Evolutionary conservation across 2,888 invertebrate genomes (phyloP).

Genomic region (Parnassius apollo): DNA sequence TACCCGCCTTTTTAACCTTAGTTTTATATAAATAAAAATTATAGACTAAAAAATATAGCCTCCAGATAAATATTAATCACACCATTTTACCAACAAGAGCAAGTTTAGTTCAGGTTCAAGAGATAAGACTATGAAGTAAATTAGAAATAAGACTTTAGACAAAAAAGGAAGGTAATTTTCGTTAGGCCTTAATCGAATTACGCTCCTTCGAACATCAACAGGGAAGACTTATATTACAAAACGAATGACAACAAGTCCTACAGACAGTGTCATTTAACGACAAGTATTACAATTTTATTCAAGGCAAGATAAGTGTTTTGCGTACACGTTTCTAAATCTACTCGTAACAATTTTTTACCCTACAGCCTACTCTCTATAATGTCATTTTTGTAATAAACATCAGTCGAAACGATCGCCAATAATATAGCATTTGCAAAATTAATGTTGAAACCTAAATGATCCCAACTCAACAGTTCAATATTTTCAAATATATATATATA

Average conservation of each 20-base stretch:
- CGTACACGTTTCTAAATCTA: constrained; percentile 29
- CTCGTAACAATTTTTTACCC: constrained; percentile 26
- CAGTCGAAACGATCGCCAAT: not conserved
- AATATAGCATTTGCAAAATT: not conserved
- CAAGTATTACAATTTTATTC: constrained; percentile 36
- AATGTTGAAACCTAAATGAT: not conserved
- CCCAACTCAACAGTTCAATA: not conserved
- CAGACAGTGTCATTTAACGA: constrained; percentile 30
- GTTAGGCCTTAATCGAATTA: constrained; percentile 19
- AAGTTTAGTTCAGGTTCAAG: too few relatives aligned
- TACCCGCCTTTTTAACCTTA: too few relatives aligned
- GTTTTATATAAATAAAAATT: too few relatives aligned
- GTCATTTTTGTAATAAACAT: constrained; percentile 8
- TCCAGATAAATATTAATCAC: too few relatives aligned
- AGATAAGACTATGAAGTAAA: not conserved
- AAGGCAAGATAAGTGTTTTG: constrained; percentile 54
- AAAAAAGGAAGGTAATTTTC: not conserved
- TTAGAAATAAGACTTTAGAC: not conserved
- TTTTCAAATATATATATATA: too few relatives aligned
- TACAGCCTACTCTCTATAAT: constrained; percentile 35
- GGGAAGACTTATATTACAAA: constrained; percentile 11
- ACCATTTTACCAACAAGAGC: too few relatives aligned
- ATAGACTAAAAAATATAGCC: too few relatives aligned
- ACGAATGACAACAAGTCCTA: constrained; percentile 8
- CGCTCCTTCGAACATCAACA: constrained; percentile 7